Base-by-base conservation (phyloP, 2,888 invertebrate species). In the Temnothorax unifasciatus region DNA sequence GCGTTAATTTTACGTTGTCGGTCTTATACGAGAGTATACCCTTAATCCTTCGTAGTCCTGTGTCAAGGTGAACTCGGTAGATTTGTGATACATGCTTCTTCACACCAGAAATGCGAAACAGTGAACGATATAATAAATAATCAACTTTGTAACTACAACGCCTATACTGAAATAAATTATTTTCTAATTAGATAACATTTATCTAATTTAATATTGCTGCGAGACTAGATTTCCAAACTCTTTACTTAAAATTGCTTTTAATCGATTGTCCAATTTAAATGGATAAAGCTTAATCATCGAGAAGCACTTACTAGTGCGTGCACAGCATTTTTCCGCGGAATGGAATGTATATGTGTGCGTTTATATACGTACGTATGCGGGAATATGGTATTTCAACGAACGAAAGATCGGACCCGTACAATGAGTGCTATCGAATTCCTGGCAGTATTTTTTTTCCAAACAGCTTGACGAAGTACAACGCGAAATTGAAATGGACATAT, bases 401-500 rank as follows among this genome's bases (percentile, higher is more conserved):
- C 59, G 79, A 81, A 81, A 71, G 79, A 59, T 59, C 71, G 59
- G 57, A 21, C 34, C 18, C 57, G 77, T 34, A 71, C 57, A 71
- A 79, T 59, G 59, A 59, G 57, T 59, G 79, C 34, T 57, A 69
- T 79, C 79, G 79, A 79, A 71, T 79, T 18, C 8, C 47, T 25
- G 34, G 34, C 21, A 34, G 21, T 79, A 21, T 47, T 44, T 57
- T 52, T 75, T 66, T 52, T 25, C 47, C 57, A 79, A 79, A 79
- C 71, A 71, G 79, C 79, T 81, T 71, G 71, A 71, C 79, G 79
- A 81, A 81, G 71, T 59, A 71, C 71, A 71, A 81, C 71, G 29
- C 29, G 59, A 71, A 71, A 81, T 81, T 81, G 79, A 81, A 81
- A 81, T 81, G 79, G 79, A 81, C 79, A 81, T 81, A 81, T 81